These are phyloP conservation scores for Pterocles burchelli DNA, from an alignment of 2,113 vertebrate species.

Conservation along the genomic window DNA sequence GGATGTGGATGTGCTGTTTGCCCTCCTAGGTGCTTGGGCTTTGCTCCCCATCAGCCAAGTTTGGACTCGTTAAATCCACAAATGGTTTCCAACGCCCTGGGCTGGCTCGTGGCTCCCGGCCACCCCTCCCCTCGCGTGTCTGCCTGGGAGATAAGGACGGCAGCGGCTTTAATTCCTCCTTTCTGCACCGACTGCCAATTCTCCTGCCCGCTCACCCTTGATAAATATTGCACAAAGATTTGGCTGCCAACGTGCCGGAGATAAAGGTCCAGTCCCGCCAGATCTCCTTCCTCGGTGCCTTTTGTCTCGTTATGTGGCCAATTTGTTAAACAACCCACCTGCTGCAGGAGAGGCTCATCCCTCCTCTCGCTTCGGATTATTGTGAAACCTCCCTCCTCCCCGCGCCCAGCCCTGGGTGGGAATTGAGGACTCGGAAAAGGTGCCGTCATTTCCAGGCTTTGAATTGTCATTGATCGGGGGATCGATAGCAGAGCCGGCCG, in stretches of 20 bases:
- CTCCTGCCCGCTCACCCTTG: conserved; percentile 46
- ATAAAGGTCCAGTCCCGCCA: conserved; percentile 28
- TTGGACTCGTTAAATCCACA: conserved; percentile 5
- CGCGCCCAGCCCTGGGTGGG: background rate
- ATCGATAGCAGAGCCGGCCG: conserved; percentile 11
- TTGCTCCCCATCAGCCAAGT: conserved; percentile 1
- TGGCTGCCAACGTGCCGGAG: conserved; percentile 18
- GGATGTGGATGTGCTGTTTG: background rate
- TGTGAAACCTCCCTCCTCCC: background rate
- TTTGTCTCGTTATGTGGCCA: background rate
- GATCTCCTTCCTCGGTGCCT: background rate
- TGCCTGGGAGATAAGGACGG: conserved; percentile 41
- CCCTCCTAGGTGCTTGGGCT: background rate
- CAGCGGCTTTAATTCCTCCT: conserved; percentile 35
- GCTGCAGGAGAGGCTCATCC: background rate
- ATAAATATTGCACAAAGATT: conserved; percentile 42
- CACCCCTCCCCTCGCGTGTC: background rate
- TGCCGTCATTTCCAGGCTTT: conserved; percentile 23
- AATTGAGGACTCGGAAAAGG: background rate
- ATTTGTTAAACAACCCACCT: conserved; percentile 25
- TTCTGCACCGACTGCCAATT: conserved; percentile 24
- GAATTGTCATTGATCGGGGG: conserved; percentile 35
- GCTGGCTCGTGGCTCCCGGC: background rate
- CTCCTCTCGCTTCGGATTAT: background rate
- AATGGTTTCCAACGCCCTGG: conserved; percentile 5